Percentiles rank a stretch among this genome's conserved stretches.
phyloP scores from a whole-genome alignment of 92 coral and sea anemone species.

The Anthopleura xanthogrammica region DNA sequence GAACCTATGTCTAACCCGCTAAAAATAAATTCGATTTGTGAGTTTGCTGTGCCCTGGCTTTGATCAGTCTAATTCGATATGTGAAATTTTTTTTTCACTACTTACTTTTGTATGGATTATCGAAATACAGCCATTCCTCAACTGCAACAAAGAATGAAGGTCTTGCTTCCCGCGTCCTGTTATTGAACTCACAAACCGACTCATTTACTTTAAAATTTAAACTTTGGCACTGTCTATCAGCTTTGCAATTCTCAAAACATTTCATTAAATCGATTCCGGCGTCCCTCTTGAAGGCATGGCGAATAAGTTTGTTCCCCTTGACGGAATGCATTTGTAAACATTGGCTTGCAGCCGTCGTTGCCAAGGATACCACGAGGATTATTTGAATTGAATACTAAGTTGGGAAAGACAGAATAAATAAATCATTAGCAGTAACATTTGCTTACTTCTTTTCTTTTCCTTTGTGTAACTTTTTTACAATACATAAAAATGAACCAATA shows the following conservation, averaged over 20 bases:
- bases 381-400: neutral
- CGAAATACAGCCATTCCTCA: slow-evolving; percentile 36
- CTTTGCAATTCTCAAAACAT: slow-evolving; percentile 45
- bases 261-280: slow-evolving; percentile 20
- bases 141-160: slow-evolving; percentile 15
- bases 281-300: slow-evolving; percentile 16
- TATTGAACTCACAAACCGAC: slow-evolving; percentile 49
- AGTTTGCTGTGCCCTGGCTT: too few relatives aligned
- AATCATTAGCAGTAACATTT: neutral
- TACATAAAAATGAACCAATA: neutral
- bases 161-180: slow-evolving; percentile 44
- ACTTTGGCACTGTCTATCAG: slow-evolving; percentile 41
- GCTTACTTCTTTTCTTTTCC: neutral
- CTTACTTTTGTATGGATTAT: slow-evolving; percentile 64
- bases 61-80: too few relatives aligned
- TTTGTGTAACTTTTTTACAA: neutral
- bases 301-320: slow-evolving; percentile 33
- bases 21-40: too few relatives aligned
- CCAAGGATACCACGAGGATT: slow-evolving; percentile 13
- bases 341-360: neutral
- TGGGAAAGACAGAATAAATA: neutral
- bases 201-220: slow-evolving; percentile 39
- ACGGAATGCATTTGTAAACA: slow-evolving; percentile 19
- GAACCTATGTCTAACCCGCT: too few relatives aligned
- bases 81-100: neutral